These are phyloP conservation scores for Ophion ventricosus DNA, from an alignment of 2,888 invertebrate species.

Conservation along the genomic window DNA sequence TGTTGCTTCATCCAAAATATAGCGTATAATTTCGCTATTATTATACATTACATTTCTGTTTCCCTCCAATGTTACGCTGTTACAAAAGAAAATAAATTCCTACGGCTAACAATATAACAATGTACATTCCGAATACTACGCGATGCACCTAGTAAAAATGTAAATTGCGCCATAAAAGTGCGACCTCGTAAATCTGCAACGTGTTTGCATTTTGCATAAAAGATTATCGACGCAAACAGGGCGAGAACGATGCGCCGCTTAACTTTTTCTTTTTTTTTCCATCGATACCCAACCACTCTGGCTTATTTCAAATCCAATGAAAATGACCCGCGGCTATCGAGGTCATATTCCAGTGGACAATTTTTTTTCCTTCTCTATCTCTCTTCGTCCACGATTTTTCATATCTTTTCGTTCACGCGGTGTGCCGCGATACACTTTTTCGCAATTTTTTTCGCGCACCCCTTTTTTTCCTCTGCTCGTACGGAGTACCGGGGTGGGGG, in stretches of 20 bases:
- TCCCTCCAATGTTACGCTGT: too few relatives aligned
- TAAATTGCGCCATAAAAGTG: constrained; percentile 4
- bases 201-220: too few relatives aligned
- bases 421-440: constrained; percentile 25
- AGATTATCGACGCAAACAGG: background rate
- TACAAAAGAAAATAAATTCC: too few relatives aligned
- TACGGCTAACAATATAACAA: too few relatives aligned
- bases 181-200: too few relatives aligned
- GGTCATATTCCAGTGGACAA: constrained; percentile 30
- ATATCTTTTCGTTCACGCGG: constrained; percentile 14
- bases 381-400: constrained; percentile 1
- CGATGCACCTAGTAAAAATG: too few relatives aligned
- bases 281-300: background rate
- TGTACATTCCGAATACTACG: too few relatives aligned
- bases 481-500: too few relatives aligned
- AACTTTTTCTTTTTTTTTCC: constrained; percentile 1
- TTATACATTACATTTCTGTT: too few relatives aligned
- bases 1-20: too few relatives aligned
- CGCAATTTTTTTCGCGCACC: constrained; percentile 25
- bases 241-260: background rate
- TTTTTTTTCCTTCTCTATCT: constrained; percentile 25
- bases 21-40: too few relatives aligned
- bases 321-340: constrained; percentile 23
- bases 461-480: constrained; percentile 8
- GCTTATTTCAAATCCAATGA: constrained; percentile 36